These are phyloP conservation scores for Rhyzopertha dominica DNA, from an alignment of 1,140 invertebrate species.

Conservation along the genomic window DNA sequence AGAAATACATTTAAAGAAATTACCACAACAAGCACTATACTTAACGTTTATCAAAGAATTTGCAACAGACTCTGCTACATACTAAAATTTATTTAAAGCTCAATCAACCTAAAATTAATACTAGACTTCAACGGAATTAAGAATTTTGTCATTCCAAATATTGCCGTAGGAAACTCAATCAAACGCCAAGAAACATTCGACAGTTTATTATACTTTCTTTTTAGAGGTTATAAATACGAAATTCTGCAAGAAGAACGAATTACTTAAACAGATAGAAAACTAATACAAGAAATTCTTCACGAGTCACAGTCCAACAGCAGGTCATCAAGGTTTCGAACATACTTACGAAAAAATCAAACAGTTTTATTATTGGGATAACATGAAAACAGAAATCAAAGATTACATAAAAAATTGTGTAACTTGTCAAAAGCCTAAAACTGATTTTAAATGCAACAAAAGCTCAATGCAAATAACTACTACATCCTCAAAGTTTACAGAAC, in stretches of 20 bases:
- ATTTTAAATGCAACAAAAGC: background rate
- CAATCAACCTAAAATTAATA: background rate
- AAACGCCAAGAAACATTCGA: background rate
- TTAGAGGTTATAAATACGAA: too few species aligned
- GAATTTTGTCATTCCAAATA: too few species aligned
- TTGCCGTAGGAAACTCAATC: background rate
- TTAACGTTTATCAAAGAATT: constrained; percentile 1
- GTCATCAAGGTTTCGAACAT: too few species aligned
- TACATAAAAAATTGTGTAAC: too few species aligned
- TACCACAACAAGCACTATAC: constrained; percentile 3
- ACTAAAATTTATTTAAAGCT: background rate
- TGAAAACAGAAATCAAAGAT: too few species aligned
- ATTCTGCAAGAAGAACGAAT: background rate
- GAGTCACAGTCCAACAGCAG: too few species aligned
- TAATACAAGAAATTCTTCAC: too few species aligned
- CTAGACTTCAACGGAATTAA: too few species aligned
- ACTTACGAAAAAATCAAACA: too few species aligned
- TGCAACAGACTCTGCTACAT: background rate
- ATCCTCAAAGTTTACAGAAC: constrained; percentile 1
- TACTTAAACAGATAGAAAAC: background rate
- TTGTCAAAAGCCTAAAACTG: constrained; percentile 2
- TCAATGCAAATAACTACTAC: constrained; percentile 5
- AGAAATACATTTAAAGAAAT: background rate
- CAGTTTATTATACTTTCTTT: too few species aligned
- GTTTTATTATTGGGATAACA: too few species aligned